Evolutionary conservation across 2,797 vertebrate genomes (phyloP).

Genomic region (Danio choprae): DNA sequence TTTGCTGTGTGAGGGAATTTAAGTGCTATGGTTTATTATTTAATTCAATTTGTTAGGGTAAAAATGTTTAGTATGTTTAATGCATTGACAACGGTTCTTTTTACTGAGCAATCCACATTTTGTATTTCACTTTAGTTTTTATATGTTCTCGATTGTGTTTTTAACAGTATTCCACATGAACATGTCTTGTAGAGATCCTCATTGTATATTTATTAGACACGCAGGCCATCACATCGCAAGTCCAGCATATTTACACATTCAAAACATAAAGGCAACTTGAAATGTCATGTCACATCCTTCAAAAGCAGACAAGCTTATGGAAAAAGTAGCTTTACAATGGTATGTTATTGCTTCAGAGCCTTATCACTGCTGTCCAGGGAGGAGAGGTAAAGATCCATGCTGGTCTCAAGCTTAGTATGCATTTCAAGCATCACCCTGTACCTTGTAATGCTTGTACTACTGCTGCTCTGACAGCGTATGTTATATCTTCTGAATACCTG

Average conservation of each 20-base stretch:
- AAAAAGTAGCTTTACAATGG: conserved; percentile 14
- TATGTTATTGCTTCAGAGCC: background rate
- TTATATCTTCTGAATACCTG: conserved; percentile 8
- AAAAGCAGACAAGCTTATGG: background rate
- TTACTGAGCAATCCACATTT: conserved; percentile 23
- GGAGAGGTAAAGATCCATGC: background rate
- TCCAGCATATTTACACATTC: conserved; percentile 17
- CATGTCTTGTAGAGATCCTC: background rate
- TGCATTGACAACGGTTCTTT: conserved; percentile 12
- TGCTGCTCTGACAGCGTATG: background rate
- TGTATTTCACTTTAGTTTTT: conserved; percentile 29
- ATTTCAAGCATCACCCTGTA: background rate
- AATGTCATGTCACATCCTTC: background rate
- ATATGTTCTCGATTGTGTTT: conserved; percentile 18
- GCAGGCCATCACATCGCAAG: background rate
- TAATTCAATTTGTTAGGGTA: conserved; percentile 16
- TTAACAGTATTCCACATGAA: conserved; percentile 17
- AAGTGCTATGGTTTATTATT: conserved; percentile 38
- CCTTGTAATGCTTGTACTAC: conserved; percentile 1
- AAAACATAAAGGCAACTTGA: conserved; percentile 6
- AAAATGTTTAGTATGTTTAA: background rate
- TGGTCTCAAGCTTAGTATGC: background rate
- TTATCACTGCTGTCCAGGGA: background rate
- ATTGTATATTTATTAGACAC: background rate
- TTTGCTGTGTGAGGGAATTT: conserved; percentile 13